phyloP scores from a whole-genome alignment of 30 jellyfish, hydroid and myxozoan genomes.

The Nemopilema nomurai region DNA sequence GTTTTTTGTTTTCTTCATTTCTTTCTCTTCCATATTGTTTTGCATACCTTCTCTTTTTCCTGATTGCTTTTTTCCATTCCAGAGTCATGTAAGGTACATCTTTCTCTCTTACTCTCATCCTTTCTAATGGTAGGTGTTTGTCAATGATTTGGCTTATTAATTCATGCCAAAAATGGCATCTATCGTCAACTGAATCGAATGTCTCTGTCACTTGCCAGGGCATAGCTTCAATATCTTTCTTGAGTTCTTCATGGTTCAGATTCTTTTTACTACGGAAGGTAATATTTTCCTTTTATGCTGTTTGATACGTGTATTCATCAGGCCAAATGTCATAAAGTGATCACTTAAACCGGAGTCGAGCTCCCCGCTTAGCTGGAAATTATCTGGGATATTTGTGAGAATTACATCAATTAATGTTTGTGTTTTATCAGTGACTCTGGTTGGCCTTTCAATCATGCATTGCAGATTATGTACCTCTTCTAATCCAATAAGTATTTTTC shows the following conservation, averaged over 20 bases:
- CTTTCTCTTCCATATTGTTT: conserved; percentile 26
- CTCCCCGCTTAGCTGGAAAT: conserved; percentile 26
- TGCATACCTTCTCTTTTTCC: conserved; percentile 37
- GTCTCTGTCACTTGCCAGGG: conserved; percentile 14
- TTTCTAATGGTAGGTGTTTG: conserved; percentile 35
- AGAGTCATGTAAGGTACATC: conserved; percentile 48
- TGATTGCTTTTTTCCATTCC: conserved; percentile 41
- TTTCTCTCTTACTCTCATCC: conserved; percentile 48
- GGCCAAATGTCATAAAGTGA: conserved; percentile 12
- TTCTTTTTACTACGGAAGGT: conserved; percentile 32
- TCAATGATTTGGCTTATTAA: conserved; percentile 32
- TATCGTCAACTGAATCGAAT: conserved; percentile 10
- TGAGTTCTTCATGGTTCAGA: conserved; percentile 26
- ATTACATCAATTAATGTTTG: conserved; percentile 30
- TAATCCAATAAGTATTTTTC: conserved; percentile 28
- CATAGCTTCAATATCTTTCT: conserved; percentile 3
- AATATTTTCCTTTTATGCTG: conserved; percentile 17
- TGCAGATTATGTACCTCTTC: conserved; percentile 33
- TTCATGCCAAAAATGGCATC: conserved; percentile 31
- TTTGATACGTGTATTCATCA: conserved; percentile 12
- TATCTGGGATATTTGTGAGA: conserved; percentile 28
- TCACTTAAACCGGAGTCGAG: conserved; percentile 8
- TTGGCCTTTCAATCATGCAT: conserved; percentile 33
- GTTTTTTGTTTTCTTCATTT: conserved; percentile 19
- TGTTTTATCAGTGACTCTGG: conserved; percentile 29